A percentile compares a stretch with the other conserved stretches of the same genome.
Evolutionary conservation across 2,888 invertebrate genomes (phyloP).

Genomic region (Napeogenes sylphis): DNA sequence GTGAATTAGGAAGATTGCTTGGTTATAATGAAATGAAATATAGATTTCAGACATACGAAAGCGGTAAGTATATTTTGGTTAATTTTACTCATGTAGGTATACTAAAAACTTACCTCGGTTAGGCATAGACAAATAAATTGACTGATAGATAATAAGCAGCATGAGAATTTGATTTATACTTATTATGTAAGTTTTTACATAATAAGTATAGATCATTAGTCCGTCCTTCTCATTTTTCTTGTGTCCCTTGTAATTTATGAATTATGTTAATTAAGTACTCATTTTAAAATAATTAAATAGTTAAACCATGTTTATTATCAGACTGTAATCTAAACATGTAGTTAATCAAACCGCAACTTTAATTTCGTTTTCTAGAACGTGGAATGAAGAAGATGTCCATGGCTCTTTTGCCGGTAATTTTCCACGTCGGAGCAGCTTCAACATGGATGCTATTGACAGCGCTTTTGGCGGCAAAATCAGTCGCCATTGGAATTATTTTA

Average conservation of each 20-base stretch:
- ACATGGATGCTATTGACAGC: slow-evolving; percentile 64
- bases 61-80: slow-evolving; percentile 42
- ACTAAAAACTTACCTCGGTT: no score
- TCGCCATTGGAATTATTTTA: slow-evolving; percentile 56
- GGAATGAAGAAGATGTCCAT: slow-evolving; percentile 55
- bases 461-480: slow-evolving; percentile 60
- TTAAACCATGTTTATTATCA: no score
- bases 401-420: slow-evolving; percentile 59
- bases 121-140: no score
- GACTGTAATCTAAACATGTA: no score
- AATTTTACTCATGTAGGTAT: not conserved
- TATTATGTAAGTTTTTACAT: no score
- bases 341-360: not conserved
- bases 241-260: no score
- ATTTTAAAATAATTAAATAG: no score
- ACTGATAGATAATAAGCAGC: no score
- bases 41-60: slow-evolving; percentile 33
- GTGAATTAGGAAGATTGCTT: slow-evolving; percentile 50
- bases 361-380: slow-evolving; percentile 32
- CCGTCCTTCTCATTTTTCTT: no score
- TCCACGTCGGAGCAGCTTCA: slow-evolving; percentile 64
- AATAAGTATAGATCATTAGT: no score
- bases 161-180: no score
- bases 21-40: slow-evolving; percentile 57
- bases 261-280: no score